Percentiles rank a stretch among this genome's conserved stretches.
phyloP scores from a whole-genome alignment of 1,140 invertebrate species.

The Triops cancriformis region DNA sequence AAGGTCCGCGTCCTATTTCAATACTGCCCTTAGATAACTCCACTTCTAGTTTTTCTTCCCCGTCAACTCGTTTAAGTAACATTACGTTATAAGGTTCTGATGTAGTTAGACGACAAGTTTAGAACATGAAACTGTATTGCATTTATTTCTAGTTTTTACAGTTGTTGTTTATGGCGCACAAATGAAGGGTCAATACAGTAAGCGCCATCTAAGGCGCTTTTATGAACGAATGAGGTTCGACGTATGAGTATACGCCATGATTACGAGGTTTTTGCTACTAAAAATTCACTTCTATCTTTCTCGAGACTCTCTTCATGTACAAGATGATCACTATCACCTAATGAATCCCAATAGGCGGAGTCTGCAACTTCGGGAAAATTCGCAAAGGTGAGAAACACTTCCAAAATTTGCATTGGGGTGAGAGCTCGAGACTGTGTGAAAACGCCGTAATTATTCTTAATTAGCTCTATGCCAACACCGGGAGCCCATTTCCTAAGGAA shows the following conservation, averaged over 20 bases:
- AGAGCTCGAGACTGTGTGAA: not conserved
- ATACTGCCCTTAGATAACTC: not conserved
- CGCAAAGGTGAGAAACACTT: not conserved
- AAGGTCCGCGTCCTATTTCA: conserved; percentile 2
- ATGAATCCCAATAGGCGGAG: not conserved
- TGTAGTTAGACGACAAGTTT: not conserved
- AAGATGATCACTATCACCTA: not conserved
- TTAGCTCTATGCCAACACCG: not conserved
- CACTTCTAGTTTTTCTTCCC: not conserved
- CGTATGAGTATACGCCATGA: not conserved
- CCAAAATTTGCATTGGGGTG: not conserved
- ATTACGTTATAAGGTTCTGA: not conserved
- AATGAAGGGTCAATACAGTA: too few relatives aligned
- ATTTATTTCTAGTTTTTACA: too few relatives aligned
- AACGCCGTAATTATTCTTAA: not conserved
- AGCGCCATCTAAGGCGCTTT: too few relatives aligned
- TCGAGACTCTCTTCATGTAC: not conserved
- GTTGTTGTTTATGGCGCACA: too few relatives aligned
- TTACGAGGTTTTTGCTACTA: not conserved
- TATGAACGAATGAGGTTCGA: too few relatives aligned
- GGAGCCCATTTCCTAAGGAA: not conserved
- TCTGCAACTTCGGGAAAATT: not conserved
- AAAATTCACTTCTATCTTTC: not conserved
- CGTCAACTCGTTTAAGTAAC: not conserved
- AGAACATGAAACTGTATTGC: not conserved